These are phyloP conservation scores for Trachymyrmex cornetzi DNA, from an alignment of 1,140 invertebrate genomes.

Conservation along the genomic window DNA sequence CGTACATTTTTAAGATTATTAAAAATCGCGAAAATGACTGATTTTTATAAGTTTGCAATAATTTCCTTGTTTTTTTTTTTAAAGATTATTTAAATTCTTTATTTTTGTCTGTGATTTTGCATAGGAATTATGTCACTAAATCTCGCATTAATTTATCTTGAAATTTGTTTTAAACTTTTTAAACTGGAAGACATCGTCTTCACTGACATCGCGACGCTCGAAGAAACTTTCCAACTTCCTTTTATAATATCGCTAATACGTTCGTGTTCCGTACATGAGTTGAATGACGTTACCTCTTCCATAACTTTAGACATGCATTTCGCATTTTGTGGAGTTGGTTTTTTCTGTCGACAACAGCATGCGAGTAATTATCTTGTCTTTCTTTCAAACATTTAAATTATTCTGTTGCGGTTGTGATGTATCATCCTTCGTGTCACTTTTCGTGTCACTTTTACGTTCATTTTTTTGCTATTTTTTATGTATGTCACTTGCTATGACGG, in stretches of 20 bases:
- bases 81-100: neutral
- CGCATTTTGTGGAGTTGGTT: neutral
- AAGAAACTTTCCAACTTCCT: conserved; percentile 28
- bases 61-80: neutral
- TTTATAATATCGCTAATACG: neutral
- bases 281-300: neutral
- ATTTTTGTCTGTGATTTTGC: neutral
- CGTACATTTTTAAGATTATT: neutral
- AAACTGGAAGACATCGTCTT: neutral
- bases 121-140: neutral
- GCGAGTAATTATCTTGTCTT: conserved; percentile 8
- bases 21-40: neutral
- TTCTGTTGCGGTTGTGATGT: neutral
- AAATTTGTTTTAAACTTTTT: conserved; percentile 18
- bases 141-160: conserved; percentile 13
- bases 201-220: neutral
- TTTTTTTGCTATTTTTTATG: neutral
- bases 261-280: conserved; percentile 12
- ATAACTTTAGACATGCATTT: conserved; percentile 25
- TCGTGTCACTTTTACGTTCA: neutral
- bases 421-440: neutral
- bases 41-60: neutral
- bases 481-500: neutral
- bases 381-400: neutral
- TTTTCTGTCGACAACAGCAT: neutral